phyloP scores from a whole-genome alignment of 2,113 vertebrate genomes.

The Boleophthalmus pectinirostris region DNA sequence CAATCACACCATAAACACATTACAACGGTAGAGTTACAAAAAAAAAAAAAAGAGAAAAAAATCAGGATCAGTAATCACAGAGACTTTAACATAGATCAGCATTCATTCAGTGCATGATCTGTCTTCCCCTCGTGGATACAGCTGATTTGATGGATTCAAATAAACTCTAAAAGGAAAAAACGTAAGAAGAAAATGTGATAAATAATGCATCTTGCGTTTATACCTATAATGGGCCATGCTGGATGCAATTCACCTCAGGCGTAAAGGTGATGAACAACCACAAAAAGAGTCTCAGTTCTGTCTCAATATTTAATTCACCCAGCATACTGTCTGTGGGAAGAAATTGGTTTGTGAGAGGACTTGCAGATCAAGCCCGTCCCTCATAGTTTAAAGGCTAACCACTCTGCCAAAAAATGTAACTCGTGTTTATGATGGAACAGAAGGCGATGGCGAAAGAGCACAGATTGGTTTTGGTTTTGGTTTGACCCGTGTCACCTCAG shows the following conservation, averaged over 20 bases:
- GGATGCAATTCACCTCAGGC: not conserved
- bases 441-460: not conserved
- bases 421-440: not conserved
- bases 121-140: too few relatives aligned
- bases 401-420: not conserved
- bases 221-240: not conserved
- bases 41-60: too few relatives aligned
- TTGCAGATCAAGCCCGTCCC: not conserved
- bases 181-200: not conserved
- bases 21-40: too few relatives aligned
- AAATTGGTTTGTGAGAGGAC: not conserved
- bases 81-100: too few relatives aligned
- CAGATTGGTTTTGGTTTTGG: conserved; percentile 33
- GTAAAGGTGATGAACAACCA: not conserved
- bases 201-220: not conserved
- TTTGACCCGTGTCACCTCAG: not conserved
- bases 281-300: not conserved
- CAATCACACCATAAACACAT: too few relatives aligned
- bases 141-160: not conserved
- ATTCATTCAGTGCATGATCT: too few relatives aligned
- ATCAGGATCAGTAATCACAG: too few relatives aligned
- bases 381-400: not conserved
- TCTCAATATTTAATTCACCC: not conserved
- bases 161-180: not conserved
- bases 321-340: not conserved